These are phyloP conservation scores for Agrochola lychnidis DNA, from an alignment of 2,888 invertebrate genomes.

Conservation along the genomic window DNA sequence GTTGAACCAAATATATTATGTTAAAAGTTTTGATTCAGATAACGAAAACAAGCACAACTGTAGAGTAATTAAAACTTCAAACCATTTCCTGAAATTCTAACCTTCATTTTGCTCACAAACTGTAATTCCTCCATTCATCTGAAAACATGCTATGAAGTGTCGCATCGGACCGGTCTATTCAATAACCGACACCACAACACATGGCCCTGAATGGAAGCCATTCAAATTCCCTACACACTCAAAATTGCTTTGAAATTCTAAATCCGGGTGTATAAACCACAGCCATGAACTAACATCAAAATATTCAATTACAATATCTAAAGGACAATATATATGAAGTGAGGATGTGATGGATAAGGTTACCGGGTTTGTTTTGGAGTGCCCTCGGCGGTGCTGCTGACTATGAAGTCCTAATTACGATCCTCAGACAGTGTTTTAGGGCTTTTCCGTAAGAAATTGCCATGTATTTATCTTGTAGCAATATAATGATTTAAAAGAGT, in stretches of 20 bases:
- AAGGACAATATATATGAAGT: slow-evolving; percentile 7
- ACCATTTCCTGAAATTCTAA: neutral
- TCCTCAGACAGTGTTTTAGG: neutral
- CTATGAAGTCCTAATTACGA: neutral
- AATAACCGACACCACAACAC: slow-evolving; percentile 28
- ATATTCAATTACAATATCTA: slow-evolving; percentile 46
- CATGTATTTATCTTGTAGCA: neutral
- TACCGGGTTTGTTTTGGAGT: neutral
- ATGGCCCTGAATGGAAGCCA: slow-evolving; percentile 17
- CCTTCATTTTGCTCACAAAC: neutral
- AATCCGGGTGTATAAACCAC: slow-evolving; percentile 38
- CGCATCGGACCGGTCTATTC: neutral
- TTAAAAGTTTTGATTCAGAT: neutral
- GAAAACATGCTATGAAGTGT: slow-evolving; percentile 6
- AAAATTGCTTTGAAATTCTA: slow-evolving; percentile 47
- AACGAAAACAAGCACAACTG: neutral
- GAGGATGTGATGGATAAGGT: slow-evolving; percentile 15
- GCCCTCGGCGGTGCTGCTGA: neutral
- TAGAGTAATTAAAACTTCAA: neutral
- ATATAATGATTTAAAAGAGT: too few relatives aligned
- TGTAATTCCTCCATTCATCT: neutral
- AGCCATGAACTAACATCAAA: slow-evolving; percentile 44
- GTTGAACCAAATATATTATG: too few relatives aligned
- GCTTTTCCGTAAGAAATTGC: neutral
- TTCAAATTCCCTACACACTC: slow-evolving; percentile 36